Conservation (phyloP, 2,888 invertebrate genomes). For the Girardia tigrina region DNA sequence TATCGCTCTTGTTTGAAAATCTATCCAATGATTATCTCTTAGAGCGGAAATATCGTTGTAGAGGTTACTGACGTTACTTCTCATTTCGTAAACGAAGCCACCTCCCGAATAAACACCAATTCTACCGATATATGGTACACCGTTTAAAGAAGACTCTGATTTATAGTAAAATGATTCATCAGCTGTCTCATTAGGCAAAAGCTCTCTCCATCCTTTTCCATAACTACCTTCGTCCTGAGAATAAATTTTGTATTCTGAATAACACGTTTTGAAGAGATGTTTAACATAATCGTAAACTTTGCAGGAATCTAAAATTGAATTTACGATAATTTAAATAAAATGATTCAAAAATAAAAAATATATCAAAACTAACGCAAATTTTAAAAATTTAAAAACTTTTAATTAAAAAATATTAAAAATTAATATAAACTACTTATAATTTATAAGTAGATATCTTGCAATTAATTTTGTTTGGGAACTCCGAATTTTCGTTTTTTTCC, state of each 20-base stretch:
- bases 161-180: slow-evolving; percentile 39
- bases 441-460: too few species aligned
- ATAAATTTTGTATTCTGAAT: slow-evolving; percentile 35
- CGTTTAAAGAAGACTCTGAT: slow-evolving; percentile 39
- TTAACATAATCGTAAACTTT: neutral
- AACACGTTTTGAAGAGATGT: neutral
- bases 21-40: slow-evolving; percentile 51
- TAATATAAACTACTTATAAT: too few species aligned
- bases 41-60: slow-evolving; percentile 44
- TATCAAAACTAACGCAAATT: neutral
- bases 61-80: slow-evolving; percentile 42
- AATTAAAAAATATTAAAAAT: neutral
- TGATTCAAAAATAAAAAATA: too few species aligned
- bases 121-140: slow-evolving; percentile 44
- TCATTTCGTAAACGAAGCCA: slow-evolving; percentile 51
- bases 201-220: slow-evolving; percentile 41
- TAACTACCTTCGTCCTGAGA: slow-evolving; percentile 42
- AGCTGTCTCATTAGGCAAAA: neutral
- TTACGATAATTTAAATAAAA: too few species aligned
- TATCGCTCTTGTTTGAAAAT: slow-evolving; percentile 52
- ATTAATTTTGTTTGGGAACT: too few species aligned
- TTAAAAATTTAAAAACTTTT: neutral
- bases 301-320: neutral
- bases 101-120: slow-evolving; percentile 51
- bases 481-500: too few species aligned